Evolutionary conservation across 2,888 invertebrate species (phyloP).

Genomic region (Drosophila mercatorum): DNA sequence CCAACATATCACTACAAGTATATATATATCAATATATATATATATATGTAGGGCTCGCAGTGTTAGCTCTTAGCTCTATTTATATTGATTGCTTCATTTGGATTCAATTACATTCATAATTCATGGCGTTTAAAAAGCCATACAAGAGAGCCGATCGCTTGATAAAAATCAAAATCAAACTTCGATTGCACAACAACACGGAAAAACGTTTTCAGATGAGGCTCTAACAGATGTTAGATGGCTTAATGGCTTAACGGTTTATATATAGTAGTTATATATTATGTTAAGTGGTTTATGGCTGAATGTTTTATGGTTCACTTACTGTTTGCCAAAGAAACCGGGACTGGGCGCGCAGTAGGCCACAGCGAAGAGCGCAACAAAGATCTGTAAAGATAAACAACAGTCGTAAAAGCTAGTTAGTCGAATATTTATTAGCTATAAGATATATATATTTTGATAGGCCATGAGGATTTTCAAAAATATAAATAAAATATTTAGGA

Average conservation of each 20-base stretch:
- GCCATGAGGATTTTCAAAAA: no score
- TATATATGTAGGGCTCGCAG: conserved; percentile 17
- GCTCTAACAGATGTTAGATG: background rate
- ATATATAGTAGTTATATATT: background rate
- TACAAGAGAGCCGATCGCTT: conserved; percentile 23
- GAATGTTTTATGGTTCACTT: conserved; percentile 63
- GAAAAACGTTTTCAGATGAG: conserved; percentile 53
- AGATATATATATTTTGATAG: no score
- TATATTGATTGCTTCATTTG: conserved; percentile 71
- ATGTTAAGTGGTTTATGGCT: conserved; percentile 1
- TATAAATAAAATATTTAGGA: no score
- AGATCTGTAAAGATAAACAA: conserved; percentile 66
- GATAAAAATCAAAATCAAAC: conserved; percentile 7
- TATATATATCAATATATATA: background rate
- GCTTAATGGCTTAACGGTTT: background rate
- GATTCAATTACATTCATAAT: conserved; percentile 62
- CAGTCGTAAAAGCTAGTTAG: background rate
- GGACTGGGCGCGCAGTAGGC: conserved; percentile 81
- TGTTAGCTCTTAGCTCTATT: conserved; percentile 48
- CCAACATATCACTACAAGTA: background rate
- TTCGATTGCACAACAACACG: conserved; percentile 58
- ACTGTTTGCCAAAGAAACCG: conserved; percentile 83
- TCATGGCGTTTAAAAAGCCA: conserved; percentile 63
- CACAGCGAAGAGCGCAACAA: conserved; percentile 79
- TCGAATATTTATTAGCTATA: background rate